phyloP scores from a whole-genome alignment of 2,113 vertebrate species.

The Chlamydotis undulata region DNA sequence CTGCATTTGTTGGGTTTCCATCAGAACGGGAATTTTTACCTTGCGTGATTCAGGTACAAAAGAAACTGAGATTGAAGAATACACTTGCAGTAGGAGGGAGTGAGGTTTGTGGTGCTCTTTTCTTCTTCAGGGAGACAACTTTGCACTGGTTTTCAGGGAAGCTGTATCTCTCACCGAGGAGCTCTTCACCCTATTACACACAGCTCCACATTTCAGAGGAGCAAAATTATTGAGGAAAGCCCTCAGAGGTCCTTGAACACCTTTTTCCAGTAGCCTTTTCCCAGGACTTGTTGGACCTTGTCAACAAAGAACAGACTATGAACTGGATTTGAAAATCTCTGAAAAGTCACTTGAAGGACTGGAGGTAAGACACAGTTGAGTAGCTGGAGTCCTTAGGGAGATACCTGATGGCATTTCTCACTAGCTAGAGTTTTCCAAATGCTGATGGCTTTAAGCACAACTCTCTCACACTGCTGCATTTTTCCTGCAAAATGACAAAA shows the following conservation, averaged over 20 bases:
- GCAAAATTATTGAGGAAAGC: background rate
- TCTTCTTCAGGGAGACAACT: background rate
- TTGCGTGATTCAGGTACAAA: background rate
- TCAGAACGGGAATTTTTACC: background rate
- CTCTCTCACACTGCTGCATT: background rate
- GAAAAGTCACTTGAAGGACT: background rate
- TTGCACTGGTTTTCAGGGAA: background rate
- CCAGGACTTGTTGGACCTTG: background rate
- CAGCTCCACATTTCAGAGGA: background rate
- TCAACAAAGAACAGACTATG: background rate
- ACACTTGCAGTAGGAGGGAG: background rate
- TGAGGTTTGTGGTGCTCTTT: background rate
- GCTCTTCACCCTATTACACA: background rate
- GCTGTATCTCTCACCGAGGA: background rate
- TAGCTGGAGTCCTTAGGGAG: background rate
- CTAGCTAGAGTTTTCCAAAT: background rate
- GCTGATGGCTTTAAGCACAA: background rate
- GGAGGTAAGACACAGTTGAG: background rate
- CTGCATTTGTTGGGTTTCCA: background rate
- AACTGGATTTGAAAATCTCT: background rate
- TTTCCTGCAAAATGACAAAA: background rate
- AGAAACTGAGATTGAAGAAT: background rate
- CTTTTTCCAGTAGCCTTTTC: background rate
- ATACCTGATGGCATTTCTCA: background rate
- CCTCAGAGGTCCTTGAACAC: background rate